Evolutionary conservation across 1,140 invertebrate genomes (phyloP).

Genomic region (Belonocnema kinseyi): DNA sequence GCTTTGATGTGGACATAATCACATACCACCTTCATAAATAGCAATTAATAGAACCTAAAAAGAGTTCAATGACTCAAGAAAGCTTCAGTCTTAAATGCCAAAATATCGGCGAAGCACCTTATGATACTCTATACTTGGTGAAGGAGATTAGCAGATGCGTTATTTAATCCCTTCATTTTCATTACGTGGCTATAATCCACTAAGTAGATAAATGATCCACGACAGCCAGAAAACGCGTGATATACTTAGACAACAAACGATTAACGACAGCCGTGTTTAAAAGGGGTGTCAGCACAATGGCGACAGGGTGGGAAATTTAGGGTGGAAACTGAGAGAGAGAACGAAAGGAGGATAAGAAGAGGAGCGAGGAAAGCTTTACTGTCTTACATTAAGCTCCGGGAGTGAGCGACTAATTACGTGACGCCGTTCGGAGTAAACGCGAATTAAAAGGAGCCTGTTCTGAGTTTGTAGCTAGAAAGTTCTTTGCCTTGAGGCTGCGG

Average conservation of each 20-base stretch:
- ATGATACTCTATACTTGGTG: too few relatives aligned
- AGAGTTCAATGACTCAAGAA: too few relatives aligned
- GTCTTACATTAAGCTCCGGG: constrained; percentile 66
- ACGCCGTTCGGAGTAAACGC: constrained; percentile 72
- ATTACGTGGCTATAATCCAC: neutral
- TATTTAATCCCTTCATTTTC: neutral
- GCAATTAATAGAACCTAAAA: too few relatives aligned
- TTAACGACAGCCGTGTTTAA: constrained; percentile 68
- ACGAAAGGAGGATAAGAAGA: constrained; percentile 53
- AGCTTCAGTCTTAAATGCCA: too few relatives aligned
- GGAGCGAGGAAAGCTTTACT: constrained; percentile 52
- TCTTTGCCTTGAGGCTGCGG: constrained; percentile 52
- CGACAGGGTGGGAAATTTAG: constrained; percentile 52
- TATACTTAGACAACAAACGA: constrained; percentile 72
- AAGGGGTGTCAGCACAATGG: constrained; percentile 62
- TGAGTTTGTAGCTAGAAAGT: constrained; percentile 44
- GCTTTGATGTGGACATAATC: too few relatives aligned
- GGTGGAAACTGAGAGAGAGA: constrained; percentile 51
- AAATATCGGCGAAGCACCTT: too few relatives aligned
- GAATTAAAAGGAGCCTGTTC: constrained; percentile 71
- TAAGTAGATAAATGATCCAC: constrained; percentile 14
- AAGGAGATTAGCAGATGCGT: neutral
- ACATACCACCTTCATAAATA: too few relatives aligned
- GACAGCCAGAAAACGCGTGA: constrained; percentile 51
- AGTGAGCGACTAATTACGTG: constrained; percentile 73